These are phyloP conservation scores for Drosophila sulfurigaster DNA, from an alignment of 1,140 invertebrate genomes.

Conservation along the genomic window DNA sequence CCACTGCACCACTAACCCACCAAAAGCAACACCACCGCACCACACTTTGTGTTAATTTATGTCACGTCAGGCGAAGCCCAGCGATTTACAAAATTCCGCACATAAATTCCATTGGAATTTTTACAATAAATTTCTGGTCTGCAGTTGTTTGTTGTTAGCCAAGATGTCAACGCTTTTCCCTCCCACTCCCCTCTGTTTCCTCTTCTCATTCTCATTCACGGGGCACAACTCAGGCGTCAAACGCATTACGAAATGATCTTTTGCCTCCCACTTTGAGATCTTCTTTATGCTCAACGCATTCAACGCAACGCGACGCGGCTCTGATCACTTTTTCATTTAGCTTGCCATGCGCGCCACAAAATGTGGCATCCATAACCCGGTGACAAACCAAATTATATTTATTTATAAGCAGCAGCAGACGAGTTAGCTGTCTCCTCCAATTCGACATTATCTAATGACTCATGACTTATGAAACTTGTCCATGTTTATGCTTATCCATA, in stretches of 20 bases:
- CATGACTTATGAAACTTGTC: constrained; percentile 17
- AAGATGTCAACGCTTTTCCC: constrained; percentile 67
- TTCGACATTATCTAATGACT: constrained; percentile 14
- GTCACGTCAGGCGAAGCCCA: constrained; percentile 48
- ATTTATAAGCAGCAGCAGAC: constrained; percentile 26
- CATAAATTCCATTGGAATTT: constrained; percentile 75
- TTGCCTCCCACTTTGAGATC: constrained; percentile 42
- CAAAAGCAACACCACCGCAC: constrained; percentile 40
- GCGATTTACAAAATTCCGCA: constrained; percentile 68
- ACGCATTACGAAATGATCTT: constrained; percentile 70
- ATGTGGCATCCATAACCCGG: constrained; percentile 39
- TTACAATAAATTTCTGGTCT: constrained; percentile 65
- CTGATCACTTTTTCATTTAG: constrained; percentile 28
- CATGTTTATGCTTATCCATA: constrained; percentile 1
- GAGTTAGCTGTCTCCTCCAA: constrained; percentile 7
- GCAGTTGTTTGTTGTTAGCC: constrained; percentile 68
- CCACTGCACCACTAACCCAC: constrained; percentile 58
- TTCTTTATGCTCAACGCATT: constrained; percentile 40
- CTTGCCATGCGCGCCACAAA: constrained; percentile 17
- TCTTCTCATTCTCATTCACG: constrained; percentile 30
- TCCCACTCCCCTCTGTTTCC: constrained; percentile 18
- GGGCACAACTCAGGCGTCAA: constrained; percentile 11
- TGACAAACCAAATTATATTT: constrained; percentile 46
- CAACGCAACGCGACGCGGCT: constrained; percentile 15
- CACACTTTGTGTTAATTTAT: constrained; percentile 64